Conservation (phyloP, 2,797 vertebrate genomes). For the Macropus fuliginosus region DNA sequence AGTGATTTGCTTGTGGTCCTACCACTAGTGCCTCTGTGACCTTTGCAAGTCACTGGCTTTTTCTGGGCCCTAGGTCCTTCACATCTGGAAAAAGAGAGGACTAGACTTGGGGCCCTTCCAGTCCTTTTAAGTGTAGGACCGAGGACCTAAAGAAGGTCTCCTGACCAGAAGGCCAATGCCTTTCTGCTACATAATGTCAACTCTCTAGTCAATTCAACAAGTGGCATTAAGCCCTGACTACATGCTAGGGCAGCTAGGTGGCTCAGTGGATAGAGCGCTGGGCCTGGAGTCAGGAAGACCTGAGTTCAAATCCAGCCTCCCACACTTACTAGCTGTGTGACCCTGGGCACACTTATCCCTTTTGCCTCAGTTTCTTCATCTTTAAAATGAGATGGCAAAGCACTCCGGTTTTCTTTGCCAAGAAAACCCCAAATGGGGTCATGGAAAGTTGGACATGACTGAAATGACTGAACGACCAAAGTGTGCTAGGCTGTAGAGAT, state of each 20-base stretch:
- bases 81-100: accelerated
- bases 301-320: not conserved
- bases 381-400: not conserved
- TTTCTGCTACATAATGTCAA: not conserved
- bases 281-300: not conserved
- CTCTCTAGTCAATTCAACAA: not conserved
- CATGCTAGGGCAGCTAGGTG: not conserved
- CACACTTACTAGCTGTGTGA: not conserved
- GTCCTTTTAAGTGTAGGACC: not conserved
- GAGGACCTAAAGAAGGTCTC: too few species aligned
- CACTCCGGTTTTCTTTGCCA: not conserved
- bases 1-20: not conserved
- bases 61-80: not conserved
- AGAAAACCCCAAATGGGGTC: not conserved
- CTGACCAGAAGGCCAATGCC: not conserved
- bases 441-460: not conserved
- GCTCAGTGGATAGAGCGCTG: not conserved
- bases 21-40: not conserved
- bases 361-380: not conserved
- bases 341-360: not conserved
- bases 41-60: not conserved
- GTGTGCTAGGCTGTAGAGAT: not conserved
- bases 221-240: not conserved
- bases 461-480: not conserved
- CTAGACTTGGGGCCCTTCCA: not conserved